Evolutionary conservation across 2,888 invertebrate genomes (phyloP), one percentile per base, ranked within the genome.

Genomic region (Neria commutata): DNA sequence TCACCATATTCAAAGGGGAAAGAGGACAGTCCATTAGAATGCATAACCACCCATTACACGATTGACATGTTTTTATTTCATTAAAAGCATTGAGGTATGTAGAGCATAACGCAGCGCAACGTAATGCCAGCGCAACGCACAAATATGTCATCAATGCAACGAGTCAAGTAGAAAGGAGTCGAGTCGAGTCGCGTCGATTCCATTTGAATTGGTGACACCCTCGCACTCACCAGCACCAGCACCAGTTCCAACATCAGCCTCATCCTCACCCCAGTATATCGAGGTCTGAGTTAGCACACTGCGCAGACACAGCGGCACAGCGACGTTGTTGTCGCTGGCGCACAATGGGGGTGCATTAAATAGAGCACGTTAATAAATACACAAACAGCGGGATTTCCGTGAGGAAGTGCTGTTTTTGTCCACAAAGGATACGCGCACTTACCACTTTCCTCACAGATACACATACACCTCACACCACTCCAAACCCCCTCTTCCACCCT

Each of bases 41-140:
- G 14, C 37, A 37, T 53, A 56, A 60, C 69, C 69, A 67, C 69
- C 68, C 68, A 67, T 59, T 72, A 67, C 74, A 70, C 61, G 69
- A 62, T 66, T 65, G 63, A 64, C 73, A 74, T 73, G 73, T 66
- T 73, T 72, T 74, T 74, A 73, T 73, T 73, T 70, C 74, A 72
- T 72, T 72, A 72, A 73, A 72, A 72, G 74, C 70, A 71, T 73
- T 74, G 69, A 71, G 70, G 65, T 66, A 70, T 71, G 68, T 74
- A 70, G 73, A 68, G 69, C 70, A 69, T 56, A 72, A 60, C 64
- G 67, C 66, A 19, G n/a, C 14, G 14, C 25, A 29, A 49, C 16
- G 29, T 6, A 25, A 2, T 21, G 16, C 49, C 16, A 49, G 57
- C 49, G 48, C 49, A 34, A 52, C 63, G 61, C 65, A 67, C 68